Base-by-base conservation (phyloP, 2,113 vertebrate genomes). In the Hyperoodon ampullatus region DNA sequence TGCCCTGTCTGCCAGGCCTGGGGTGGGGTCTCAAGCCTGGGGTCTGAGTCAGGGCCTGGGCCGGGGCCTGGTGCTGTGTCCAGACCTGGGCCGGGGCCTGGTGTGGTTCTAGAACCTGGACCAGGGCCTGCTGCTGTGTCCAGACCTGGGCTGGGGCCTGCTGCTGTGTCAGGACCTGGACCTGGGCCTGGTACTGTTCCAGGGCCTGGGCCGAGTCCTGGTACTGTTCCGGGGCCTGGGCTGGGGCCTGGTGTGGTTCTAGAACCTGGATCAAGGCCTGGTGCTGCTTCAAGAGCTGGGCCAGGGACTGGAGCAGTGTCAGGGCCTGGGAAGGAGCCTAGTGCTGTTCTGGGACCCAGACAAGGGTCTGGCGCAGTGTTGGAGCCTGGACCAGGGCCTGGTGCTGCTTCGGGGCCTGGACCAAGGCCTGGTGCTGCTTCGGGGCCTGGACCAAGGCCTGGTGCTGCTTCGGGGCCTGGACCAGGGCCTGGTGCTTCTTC, bases 1-100 rank as follows among this genome's bases (percentile, higher is more conserved):
- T 97, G 94, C 90, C 94, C 96, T 7, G 83, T 98, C 65, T 98
- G 97, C 87, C 97, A 97, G 93, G 93, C 92, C 23, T 95, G 93
- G 19, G 93, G 65, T 72, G 95, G 91, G 44, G 4, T 72, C 63
- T 90, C 93, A 53, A 88, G 93, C 33, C 88, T 13, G 18, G 47
- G 65, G 8, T 65, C 65, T 0, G 88, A 78, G 30, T 24, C 83
- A 65, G 71, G 81, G 7, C 35, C 53, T 16, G 39, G 53, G 4
- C 30, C 28, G 0, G n/a, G 15, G 14, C 53, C 78, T 60, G 18
- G 18, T 77, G 33, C 50, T 55, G 50, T 55, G 47, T 23, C 63
- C 14, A 8, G 53, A 23, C n/a, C 85, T 60, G 53, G 12, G 14
- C 2, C 12, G 4, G 70, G 78, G 30, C 16, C 89, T 88, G 55